Evolutionary conservation across 2,888 invertebrate species (phyloP), one percentile per base, ranked within the genome.

Genomic region (Dromius quadrimaculatus): DNA sequence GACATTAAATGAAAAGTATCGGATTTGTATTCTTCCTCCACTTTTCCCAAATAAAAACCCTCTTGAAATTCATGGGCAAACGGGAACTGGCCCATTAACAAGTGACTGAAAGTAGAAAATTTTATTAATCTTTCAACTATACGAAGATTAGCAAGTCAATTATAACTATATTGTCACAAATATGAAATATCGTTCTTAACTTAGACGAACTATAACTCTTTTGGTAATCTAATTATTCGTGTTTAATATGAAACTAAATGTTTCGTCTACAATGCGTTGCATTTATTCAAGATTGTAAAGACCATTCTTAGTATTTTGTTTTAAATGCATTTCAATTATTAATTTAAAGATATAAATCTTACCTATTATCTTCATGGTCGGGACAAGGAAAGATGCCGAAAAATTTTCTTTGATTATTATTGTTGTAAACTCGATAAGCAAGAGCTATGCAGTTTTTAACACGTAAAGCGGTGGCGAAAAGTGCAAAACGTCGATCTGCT

Each of bases 351-450:
- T n/a, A n/a, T 28, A 2, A 22, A 23, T 9, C 15, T 54, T 28
- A 54, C 50, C 23, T 13, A 5, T 54, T 28, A 1, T 54, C 15
- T 54, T 23, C 28, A n/a, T 54, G 50, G 23, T 54, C 50, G 1
- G 50, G 50, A 13, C 50, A 54, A 2, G 50, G 50, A 9, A 54
- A 54, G 8, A 54, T 15, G 28, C 50, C 23, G 15, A 9, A 54
- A 3, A 54, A 54, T 32, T 54, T 54, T 28, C 32, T 23, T 1
- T 15, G 5, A 15, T 54, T 54, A 28, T 28, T 28, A 28, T 23
- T 15, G 28, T 54, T 54, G 28, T 54, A 54, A 3, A 54, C 50
- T 23, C 50, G 13, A 13, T 54, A 54, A 11, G 50, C 50, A 6
- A 54, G 23, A 5, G 50, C 50, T 28, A 54, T 15, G 8, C 13